Evolutionary conservation across 2,888 invertebrate species (phyloP), one percentile per base, ranked within the genome.

Genomic region (Eudasyphora cyanicolor): DNA sequence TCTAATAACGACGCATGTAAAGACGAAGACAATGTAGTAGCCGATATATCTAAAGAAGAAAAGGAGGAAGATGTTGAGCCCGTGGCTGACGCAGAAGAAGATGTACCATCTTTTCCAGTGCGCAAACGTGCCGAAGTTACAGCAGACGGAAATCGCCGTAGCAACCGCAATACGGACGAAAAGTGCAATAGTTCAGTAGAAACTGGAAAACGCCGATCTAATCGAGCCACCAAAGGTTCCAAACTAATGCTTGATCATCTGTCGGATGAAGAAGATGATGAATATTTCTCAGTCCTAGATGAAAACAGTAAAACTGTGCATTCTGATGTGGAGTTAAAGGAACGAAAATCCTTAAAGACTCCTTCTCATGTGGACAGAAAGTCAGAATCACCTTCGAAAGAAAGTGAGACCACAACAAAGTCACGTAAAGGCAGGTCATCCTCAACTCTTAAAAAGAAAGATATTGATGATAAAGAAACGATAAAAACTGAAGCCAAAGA

Each of bases 121-220:
- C 90, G 94, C 35, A 94, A 94, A 88, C 90, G 93, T 51, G 94
- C 94, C 2, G 94, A 94, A 79, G 88, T 91, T 64, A 85, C 89
- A 54, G 86, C 91, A 1, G 91, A 91, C 38, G 90, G 91, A 2
- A 92, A 91, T 85, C 88, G 91, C 27, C 89, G 89, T 8, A 88
- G 87, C 6, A 88, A 94, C 93, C 79, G 82, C 49, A 82, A 83
- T 24, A n/a, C 67, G 5, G 89, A 91, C 88, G 85, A 88, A 89
- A 88, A 87, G 79, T 79, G 87, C 82, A 88, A 86, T 82, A 88
- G 86, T 79, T 79, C 83, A 12, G 77, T 82, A 2, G 84, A 92
- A 71, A 88, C 67, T 24, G 78, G 87, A 8, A 93, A 92, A 85
- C 89, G 90, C 49, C 88, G 92, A 70, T 91, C 91, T 8, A 89